Percentiles rank a stretch among this genome's conserved stretches.
Evolutionary conservation across 2,113 vertebrate species (phyloP).

Genomic region (Pyxicephalus adspersus): DNA sequence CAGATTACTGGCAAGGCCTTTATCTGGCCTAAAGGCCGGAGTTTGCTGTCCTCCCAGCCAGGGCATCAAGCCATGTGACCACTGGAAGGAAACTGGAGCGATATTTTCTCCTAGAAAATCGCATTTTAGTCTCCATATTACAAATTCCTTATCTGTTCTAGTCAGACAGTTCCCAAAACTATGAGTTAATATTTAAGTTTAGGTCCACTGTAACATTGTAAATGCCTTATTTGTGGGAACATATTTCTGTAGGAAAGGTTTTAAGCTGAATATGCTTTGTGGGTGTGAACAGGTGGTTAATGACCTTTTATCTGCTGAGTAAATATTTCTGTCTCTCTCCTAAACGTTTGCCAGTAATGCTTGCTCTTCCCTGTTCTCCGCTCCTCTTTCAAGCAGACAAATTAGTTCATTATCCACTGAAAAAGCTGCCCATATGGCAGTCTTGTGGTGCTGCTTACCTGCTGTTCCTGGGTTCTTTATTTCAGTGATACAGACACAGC

Average conservation of each 20-base stretch:
- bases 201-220: too few species aligned
- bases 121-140: too few species aligned
- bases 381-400: constrained; percentile 31
- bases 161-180: too few species aligned
- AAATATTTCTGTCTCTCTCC: constrained; percentile 8
- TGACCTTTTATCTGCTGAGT: constrained; percentile 23
- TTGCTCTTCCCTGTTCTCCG: not conserved
- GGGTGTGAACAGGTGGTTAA: constrained; percentile 11
- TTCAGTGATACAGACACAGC: constrained; percentile 10
- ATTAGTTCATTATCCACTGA: constrained; percentile 30
- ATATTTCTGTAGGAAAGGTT: not conserved
- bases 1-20: too few species aligned
- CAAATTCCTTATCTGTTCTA: too few species aligned
- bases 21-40: too few species aligned
- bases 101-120: too few species aligned
- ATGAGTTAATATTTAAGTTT: too few species aligned
- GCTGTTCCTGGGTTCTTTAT: constrained; percentile 19
- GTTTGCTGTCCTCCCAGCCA: too few species aligned
- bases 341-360: constrained; percentile 11
- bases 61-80: too few species aligned
- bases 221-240: too few species aligned
- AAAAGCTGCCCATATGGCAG: constrained; percentile 17
- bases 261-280: constrained; percentile 2
- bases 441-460: constrained; percentile 5
- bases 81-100: too few species aligned